Evolutionary conservation across 2,113 vertebrate genomes (phyloP).

Genomic region (Podilymbus podiceps): DNA sequence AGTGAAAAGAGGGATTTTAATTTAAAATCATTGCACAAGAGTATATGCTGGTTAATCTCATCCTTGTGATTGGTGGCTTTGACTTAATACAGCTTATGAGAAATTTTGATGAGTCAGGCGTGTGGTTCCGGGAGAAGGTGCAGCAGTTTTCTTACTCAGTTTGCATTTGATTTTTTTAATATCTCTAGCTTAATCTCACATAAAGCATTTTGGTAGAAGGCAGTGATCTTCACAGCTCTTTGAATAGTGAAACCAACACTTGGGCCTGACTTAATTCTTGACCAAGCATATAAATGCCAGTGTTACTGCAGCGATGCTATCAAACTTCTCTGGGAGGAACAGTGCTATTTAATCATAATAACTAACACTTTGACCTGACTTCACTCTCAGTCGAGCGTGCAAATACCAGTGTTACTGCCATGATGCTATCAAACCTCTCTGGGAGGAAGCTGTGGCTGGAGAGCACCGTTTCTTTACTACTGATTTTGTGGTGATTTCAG

Average conservation of each 20-base stretch:
- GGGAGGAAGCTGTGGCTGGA: conserved; percentile 20
- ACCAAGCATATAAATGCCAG: neutral
- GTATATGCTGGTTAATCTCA: neutral
- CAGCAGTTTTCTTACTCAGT: neutral
- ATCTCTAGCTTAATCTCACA: neutral
- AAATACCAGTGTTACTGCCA: neutral
- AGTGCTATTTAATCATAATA: neutral
- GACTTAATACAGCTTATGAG: neutral
- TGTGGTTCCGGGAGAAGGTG: neutral
- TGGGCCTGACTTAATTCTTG: neutral
- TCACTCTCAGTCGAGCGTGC: neutral
- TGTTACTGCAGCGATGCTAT: neutral
- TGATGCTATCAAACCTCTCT: neutral
- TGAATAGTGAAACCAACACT: neutral
- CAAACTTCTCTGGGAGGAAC: neutral
- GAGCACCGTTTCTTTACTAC: neutral
- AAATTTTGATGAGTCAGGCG: neutral
- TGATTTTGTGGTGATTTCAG: neutral
- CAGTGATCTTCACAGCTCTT: neutral
- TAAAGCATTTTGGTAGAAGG: neutral
- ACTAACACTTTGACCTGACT: neutral
- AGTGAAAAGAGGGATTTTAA: neutral
- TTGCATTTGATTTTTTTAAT: neutral
- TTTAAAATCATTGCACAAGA: neutral
- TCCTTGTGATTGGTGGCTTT: neutral